Conservation (phyloP, 2,113 vertebrate genomes). For the Cebidichthys violaceus region DNA sequence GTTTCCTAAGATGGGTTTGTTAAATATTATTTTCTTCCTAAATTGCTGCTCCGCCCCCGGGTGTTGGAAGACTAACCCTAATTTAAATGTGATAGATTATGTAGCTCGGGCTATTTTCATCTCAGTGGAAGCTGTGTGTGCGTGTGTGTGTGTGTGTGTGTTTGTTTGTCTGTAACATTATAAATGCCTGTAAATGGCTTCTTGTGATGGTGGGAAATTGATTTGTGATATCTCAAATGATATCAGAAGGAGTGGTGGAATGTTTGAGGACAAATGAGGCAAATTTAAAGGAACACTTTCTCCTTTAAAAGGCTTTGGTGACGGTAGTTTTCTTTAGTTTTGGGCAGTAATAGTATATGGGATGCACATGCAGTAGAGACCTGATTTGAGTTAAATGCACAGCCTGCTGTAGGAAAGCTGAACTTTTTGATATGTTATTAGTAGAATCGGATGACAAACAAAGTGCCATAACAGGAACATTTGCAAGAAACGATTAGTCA, state of each 20-base stretch:
- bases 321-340: not conserved
- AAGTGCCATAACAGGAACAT: not conserved
- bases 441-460: not conserved
- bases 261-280: not conserved
- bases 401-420: too few species aligned
- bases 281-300: not conserved
- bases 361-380: too few species aligned
- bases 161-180: not conserved
- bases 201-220: conserved; percentile 8
- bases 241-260: not conserved
- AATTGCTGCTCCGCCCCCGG: not conserved
- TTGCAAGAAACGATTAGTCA: not conserved
- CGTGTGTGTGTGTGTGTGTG: not conserved
- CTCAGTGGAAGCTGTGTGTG: not conserved
- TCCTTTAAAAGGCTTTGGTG: not conserved
- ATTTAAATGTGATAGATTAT: conserved; percentile 15
- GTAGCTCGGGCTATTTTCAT: not conserved
- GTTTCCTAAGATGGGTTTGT: not conserved
- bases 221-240: not conserved
- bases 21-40: not conserved
- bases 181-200: not conserved
- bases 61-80: conserved; percentile 12
- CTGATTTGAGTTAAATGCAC: too few species aligned
- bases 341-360: too few species aligned
- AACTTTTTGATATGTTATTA: not conserved